Evolutionary conservation across 2,797 vertebrate species (phyloP).

Genomic region (Esox lucius): DNA sequence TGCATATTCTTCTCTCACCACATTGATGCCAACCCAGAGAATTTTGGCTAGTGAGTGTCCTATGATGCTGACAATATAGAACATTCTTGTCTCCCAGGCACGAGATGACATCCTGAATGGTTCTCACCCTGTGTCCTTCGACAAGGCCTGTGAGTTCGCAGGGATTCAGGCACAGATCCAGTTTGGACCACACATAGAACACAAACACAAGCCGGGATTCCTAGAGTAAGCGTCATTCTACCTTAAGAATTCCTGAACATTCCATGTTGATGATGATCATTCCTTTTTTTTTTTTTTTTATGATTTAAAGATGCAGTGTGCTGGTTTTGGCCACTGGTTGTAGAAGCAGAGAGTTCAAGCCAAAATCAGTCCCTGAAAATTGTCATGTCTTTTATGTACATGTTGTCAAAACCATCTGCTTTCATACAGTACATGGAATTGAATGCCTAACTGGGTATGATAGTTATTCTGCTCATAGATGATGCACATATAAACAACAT

Average conservation of each 20-base stretch:
- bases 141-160: constrained; percentile 95
- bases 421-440: too few species aligned
- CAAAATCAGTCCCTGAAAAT: too few species aligned
- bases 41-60: too few species aligned
- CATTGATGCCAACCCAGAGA: background rate
- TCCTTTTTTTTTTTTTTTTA: background rate
- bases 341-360: too few species aligned
- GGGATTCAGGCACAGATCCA: constrained; percentile 99
- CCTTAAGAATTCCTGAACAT: background rate
- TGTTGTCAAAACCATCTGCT: too few species aligned
- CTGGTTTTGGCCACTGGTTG: too few species aligned
- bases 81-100: constrained; percentile 73
- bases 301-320: background rate
- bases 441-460: too few species aligned
- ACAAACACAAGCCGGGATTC: constrained; percentile 98
- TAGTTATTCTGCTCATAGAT: too few species aligned
- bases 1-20: background rate
- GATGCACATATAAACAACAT: too few species aligned
- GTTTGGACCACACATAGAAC: constrained; percentile 95
- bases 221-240: constrained; percentile 84
- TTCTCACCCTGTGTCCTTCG: constrained; percentile 96
- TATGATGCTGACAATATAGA: background rate
- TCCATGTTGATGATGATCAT: background rate
- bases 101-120: constrained; percentile 98
- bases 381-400: too few species aligned